Evolutionary conservation across 2,113 vertebrate genomes (phyloP), one percentile per base, ranked within the genome.

Genomic region (Nymphicus hollandicus): DNA sequence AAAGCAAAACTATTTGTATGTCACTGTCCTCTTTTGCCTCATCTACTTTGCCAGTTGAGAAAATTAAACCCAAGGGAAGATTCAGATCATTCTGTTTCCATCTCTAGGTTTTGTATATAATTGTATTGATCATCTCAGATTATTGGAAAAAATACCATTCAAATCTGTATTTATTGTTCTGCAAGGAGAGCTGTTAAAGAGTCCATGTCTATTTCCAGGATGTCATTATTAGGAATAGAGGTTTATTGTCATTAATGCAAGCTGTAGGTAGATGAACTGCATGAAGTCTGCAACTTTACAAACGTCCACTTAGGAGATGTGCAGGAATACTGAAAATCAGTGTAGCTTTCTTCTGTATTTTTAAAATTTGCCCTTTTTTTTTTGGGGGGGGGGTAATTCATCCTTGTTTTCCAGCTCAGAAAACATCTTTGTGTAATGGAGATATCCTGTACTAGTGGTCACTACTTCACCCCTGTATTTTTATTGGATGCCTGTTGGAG

Each of bases 361-460:
- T 50, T 6, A 37, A 92, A 83, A 86, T 50, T 20, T 3, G 4
- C 3, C 8, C 0, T 25, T 70, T 70, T 17, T 1, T 24, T 24
- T 49, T 41, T 41, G 41, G 41, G 41, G 41, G 41, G 41, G 39
- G 41, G 39, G 17, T 82, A 78, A 35, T 64, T 89, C 3, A 28
- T 81, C 7, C 13, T 79, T 49, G 11, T 84, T 87, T 91, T 76
- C n/a, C 20, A 77, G 24, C 70, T 91, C 37, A 56, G 64, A 56
- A 18, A 81, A 84, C 71, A 53, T 7, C 1, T 18, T 47, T 78
- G 19, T 66, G 5, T 37, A 46, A 17, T 47, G 19, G 31, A 39
- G 3, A 13, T 39, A 3, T 19, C 50, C 65, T 0, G 0, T 49
- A 11, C 24, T 31, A 49, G 11, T 19, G 27, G 35, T 2, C 9